Evolutionary conservation across 2,113 vertebrate genomes (phyloP), one percentile per base, ranked within the genome.

Genomic region (Ginglymostoma cirratum): DNA sequence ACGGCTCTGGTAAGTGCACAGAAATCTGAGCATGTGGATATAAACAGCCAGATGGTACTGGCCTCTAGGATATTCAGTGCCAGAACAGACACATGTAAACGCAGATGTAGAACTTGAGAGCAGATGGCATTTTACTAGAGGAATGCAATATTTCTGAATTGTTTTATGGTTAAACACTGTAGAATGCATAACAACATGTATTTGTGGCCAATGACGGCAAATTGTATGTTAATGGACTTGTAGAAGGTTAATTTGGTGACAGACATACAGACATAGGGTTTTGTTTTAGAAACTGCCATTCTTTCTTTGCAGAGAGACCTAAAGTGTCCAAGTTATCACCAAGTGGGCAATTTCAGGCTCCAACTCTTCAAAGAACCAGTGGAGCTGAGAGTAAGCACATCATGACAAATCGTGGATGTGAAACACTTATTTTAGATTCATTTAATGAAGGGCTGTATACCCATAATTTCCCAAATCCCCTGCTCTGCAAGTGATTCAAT

Each of bases 91-190:
- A 72, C 27, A 72, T 76, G 67, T 95, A 76, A 95, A 42, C 72
- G 94, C 94, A 95, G 94, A 95, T 76, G 94, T 95, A 76, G 67
- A 45, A 70, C 45, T 14, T 45, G 67, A 72, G 12, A 95, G 69
- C 94, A 95, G 94, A 95, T 95, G 94, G 94, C 42, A 45, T 95
- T 52, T 95, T 95, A 95, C 69, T 15, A 48, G 23, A 72, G 23
- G 30, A 95, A 14, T 70, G 24, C 52, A 95, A 45, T 69, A 52
- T 17, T 72, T 72, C 23, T 72, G 67, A 27, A 95, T 76, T 27
- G 69, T 52, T 72, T 95, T 76, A 45, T 48, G 21, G 45, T 72
- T 70, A 14, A 45, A 55, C n/a, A 95, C 24, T 95, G 52, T 48
- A 15, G 27, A 45, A 72, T 72, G 67, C 69, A 17, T 48, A 45